phyloP scores from a whole-genome alignment of 2,113 vertebrate species.

The Rhizomys pruinosus region DNA sequence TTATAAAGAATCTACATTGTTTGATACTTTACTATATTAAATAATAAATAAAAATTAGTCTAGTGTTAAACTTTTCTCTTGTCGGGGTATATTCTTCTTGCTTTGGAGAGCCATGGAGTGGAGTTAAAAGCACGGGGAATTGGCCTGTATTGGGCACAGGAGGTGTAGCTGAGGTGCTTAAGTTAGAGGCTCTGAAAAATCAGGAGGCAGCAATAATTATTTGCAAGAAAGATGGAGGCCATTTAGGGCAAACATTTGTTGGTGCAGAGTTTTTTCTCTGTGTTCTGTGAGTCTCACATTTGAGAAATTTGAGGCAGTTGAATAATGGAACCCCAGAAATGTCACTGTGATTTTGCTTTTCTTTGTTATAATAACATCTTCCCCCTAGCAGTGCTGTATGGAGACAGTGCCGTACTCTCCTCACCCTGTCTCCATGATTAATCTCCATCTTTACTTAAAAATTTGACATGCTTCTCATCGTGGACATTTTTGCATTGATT shows the following conservation, averaged over 20 bases:
- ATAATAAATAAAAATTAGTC: neutral
- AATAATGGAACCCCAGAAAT: neutral
- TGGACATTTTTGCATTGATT: conserved; percentile 14
- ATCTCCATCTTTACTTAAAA: neutral
- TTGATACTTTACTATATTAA: neutral
- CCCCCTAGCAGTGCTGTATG: neutral
- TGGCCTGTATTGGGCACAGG: neutral
- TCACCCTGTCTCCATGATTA: too few relatives aligned
- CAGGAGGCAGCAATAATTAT: neutral
- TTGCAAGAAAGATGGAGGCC: neutral
- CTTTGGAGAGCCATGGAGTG: neutral
- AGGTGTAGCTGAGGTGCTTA: neutral
- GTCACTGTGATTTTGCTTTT: neutral
- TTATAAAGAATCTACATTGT: neutral
- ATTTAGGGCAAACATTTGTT: neutral
- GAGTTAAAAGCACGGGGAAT: neutral
- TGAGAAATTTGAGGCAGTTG: conserved; percentile 2
- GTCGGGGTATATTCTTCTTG: neutral
- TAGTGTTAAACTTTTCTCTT: neutral
- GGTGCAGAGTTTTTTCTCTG: neutral
- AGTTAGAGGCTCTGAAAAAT: neutral
- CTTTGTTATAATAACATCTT: conserved; percentile 6
- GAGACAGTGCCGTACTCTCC: too few relatives aligned
- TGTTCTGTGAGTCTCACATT: neutral
- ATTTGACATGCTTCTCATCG: neutral